These are phyloP conservation scores for Crotalus tigris DNA, from an alignment of 2,113 vertebrate genomes.

Conservation along the genomic window DNA sequence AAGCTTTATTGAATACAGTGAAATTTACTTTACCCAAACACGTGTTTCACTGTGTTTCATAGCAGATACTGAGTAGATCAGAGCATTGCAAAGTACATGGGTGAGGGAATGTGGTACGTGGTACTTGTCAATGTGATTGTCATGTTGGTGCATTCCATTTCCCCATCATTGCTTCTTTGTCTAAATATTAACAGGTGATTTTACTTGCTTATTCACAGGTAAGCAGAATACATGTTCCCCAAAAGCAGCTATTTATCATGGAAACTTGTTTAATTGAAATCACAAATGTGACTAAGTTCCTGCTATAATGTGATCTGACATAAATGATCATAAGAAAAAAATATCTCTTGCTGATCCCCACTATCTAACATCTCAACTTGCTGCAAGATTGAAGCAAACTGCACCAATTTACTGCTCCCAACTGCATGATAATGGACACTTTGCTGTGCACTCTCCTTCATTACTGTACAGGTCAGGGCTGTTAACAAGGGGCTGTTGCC, in stretches of 20 bases:
- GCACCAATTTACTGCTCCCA: slow-evolving; percentile 87
- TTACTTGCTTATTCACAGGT: slow-evolving; percentile 49
- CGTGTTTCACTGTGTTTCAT: neutral
- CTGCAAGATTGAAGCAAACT: slow-evolving; percentile 86
- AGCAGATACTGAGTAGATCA: slow-evolving; percentile 15
- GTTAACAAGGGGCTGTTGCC: slow-evolving; percentile 82
- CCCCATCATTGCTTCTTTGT: slow-evolving; percentile 32
- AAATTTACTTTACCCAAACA: neutral
- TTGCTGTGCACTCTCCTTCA: slow-evolving; percentile 80
- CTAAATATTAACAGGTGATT: slow-evolving; percentile 52
- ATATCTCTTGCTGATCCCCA: slow-evolving; percentile 81
- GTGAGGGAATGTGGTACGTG: slow-evolving; percentile 21
- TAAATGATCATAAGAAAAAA: slow-evolving; percentile 89
- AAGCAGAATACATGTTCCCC: slow-evolving; percentile 20
- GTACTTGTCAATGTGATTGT: slow-evolving; percentile 39
- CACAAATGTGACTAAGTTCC: slow-evolving; percentile 76
- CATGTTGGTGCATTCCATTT: slow-evolving; percentile 34
- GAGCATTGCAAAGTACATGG: slow-evolving; percentile 17
- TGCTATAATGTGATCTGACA: slow-evolving; percentile 80
- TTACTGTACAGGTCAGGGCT: slow-evolving; percentile 86
- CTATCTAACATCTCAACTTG: slow-evolving; percentile 85
- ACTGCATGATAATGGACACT: slow-evolving; percentile 86
- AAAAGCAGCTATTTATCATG: slow-evolving; percentile 52
- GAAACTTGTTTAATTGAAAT: slow-evolving; percentile 76
- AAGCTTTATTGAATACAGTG: neutral